Base-by-base conservation (phyloP, 1,140 invertebrate species). In the Centruroides vittatus region DNA sequence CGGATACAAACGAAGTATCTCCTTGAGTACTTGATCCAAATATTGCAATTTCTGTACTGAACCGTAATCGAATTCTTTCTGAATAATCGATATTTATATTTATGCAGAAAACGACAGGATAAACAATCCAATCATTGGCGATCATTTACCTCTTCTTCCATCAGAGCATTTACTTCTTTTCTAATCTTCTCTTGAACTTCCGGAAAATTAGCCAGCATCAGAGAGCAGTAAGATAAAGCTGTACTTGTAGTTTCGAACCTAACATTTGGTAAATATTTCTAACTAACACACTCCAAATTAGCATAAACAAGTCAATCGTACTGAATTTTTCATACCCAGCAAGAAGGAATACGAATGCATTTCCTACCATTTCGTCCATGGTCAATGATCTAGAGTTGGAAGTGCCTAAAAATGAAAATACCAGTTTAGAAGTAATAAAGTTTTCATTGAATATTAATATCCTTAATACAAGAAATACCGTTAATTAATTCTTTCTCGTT, bases 191-290 rank as follows among this genome's bases (percentile, higher is more conserved):
- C 67, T 63, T 78, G 76, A 48, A 69, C 60, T 4, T 78, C 71
- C 12, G 63, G 71, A 66, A 79, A 58, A 50, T 69, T 66, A 13
- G 77, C 73, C n/a, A 79, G 59, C 8, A 67, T 54, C 65, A 73
- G 77, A 3, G 71, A 61, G 35, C 69, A 62, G 57, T 73, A 76
- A 5, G 73, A 65, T 13, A 79, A 55, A 13, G 72, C 70, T 3
- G 64, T 75, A 5, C 71, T 66, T 6, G 74, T 78, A 1, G 78
- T 79, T 56, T 79, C 78, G 62, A 74, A 77, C 10, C 77, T 84
- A 41, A 41, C 5, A 41, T 41, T 41, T 41, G 8, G 1, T 41
- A 41, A 41, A 41, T 41, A 3, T 41, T 23, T 23, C 1, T 41
- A 8, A 41, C 0, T 5, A 41, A 41, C 1, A 41, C 41, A 41